Evolutionary conservation across 2,888 invertebrate genomes (phyloP), one percentile per base, ranked within the genome.

Genomic region (Lepidochitona cinerea): DNA sequence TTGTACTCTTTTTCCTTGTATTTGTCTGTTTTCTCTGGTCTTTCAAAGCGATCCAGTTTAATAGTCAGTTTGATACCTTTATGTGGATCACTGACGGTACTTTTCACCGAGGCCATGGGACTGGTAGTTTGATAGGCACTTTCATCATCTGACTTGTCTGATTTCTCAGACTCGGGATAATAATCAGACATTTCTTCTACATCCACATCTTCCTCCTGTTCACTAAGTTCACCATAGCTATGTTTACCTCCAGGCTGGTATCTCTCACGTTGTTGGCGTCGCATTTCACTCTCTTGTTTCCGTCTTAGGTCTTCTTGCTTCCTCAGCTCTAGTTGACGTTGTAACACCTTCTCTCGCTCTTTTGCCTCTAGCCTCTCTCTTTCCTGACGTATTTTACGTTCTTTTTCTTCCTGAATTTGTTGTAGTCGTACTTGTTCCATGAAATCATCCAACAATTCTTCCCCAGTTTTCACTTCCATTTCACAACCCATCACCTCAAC

Each of bases 61-160:
- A 91, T 90, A 32, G 88, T 90, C 67, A 91, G 78, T 77, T 90
- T 91, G 67, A 91, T 89, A 14, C 91, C 91, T 41, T 85, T 82
- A 6, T 83, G 82, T 9, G 89, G 87, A 71, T 89, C 86, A 73
- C 83, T 85, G 23, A 89, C 83, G 0, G 86, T 87, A 49, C 86
- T 86, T 75, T 85, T 86, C 18, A 87, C 81, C 26, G 81, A 77
- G 6, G 86, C 73, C 66, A 85, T 82, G 14, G 72, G 37, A n/a
- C 29, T 18, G 6, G 78, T 81, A 2, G 72, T 75, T 29, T 75
- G n/a, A 70, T 70, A 76, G 0, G 72, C 68, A 12, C 69, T 36
- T 37, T 73, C 71, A 33, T 79, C 80, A 53, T 77, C 79, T 33
- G 79, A 81, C 6, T 68, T 64, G n/a, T 72, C 73, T 49, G 68